These are phyloP conservation scores for Cosmia pyralina DNA, from an alignment of 2,888 invertebrate genomes.

Conservation along the genomic window DNA sequence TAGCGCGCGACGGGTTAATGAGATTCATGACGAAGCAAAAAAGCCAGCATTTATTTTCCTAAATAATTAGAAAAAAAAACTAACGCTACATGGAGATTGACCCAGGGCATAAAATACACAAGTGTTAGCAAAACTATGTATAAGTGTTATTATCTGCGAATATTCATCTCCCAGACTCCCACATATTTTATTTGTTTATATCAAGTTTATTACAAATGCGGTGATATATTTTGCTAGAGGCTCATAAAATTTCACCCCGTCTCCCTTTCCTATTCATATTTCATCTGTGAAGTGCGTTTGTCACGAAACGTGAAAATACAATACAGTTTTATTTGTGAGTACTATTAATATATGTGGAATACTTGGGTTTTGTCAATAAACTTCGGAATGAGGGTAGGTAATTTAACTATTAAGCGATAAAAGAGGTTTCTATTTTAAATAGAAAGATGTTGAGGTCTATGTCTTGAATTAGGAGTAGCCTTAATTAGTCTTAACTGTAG, in stretches of 20 bases:
- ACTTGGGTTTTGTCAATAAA: constrained; percentile 1
- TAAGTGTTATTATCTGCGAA: constrained; percentile 34
- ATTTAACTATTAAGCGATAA: too few species aligned
- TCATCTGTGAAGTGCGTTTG: constrained; percentile 70
- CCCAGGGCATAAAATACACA: constrained; percentile 1
- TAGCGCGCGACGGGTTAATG: too few species aligned
- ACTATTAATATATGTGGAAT: not conserved
- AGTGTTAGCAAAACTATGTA: constrained; percentile 50
- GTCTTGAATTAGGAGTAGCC: too few species aligned
- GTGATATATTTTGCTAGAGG: constrained; percentile 67
- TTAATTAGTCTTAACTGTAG: too few species aligned
- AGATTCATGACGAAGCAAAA: not conserved
- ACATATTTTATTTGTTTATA: constrained; percentile 68
- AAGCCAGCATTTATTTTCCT: not conserved
- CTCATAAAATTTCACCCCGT: constrained; percentile 70
- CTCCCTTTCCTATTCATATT: constrained; percentile 67
- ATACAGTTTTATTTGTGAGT: constrained; percentile 32
- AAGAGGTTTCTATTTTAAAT: too few species aligned
- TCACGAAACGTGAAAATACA: constrained; percentile 60
- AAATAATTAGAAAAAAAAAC: too few species aligned
- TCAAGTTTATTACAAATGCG: constrained; percentile 63
- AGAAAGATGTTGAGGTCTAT: too few species aligned
- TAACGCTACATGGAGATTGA: not conserved
- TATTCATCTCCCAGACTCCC: constrained; percentile 52
- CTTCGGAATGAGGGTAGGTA: not conserved